A percentile compares a stretch with the other conserved stretches of the same genome.
Conservation (phyloP, 2,113 vertebrate genomes). For the Tonatia bakeri region DNA sequence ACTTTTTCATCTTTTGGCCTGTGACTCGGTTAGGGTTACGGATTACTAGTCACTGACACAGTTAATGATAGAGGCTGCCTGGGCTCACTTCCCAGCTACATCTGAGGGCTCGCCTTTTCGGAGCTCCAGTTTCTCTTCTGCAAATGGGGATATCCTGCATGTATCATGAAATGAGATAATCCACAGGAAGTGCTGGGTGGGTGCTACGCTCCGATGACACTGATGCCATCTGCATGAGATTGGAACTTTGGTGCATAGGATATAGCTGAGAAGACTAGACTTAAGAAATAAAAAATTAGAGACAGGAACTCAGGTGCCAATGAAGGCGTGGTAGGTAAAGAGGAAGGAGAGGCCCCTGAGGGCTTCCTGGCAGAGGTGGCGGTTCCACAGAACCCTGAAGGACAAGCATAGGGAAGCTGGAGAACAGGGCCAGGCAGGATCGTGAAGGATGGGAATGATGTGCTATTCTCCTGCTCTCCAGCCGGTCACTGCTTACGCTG, state of each 20-base stretch:
- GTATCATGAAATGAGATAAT: not conserved
- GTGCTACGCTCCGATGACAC: no score
- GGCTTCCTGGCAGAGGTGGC: not conserved
- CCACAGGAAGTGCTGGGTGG: fast-evolving
- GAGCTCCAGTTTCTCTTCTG: not conserved
- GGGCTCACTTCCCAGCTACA: not conserved
- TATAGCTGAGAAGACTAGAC: not conserved
- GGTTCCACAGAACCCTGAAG: not conserved
- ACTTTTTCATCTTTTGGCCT: not conserved
- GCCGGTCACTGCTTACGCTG: no score
- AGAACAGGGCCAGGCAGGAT: not conserved
- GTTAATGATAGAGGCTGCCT: not conserved
- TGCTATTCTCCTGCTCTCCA: not conserved
- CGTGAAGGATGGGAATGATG: not conserved
- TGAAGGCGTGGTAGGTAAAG: not conserved
- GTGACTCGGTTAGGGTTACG: not conserved
- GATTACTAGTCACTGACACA: not conserved
- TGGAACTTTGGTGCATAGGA: not conserved
- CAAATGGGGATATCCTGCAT: not conserved
- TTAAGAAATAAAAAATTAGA: not conserved
- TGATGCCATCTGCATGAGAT: fast-evolving
- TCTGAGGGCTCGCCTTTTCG: not conserved
- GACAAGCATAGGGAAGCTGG: not conserved
- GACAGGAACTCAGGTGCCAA: not conserved
- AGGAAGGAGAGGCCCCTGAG: not conserved